Percentiles rank a stretch among this genome's conserved stretches.
phyloP scores from a whole-genome alignment of 2,888 invertebrate species.

The Acleris emargana region DNA sequence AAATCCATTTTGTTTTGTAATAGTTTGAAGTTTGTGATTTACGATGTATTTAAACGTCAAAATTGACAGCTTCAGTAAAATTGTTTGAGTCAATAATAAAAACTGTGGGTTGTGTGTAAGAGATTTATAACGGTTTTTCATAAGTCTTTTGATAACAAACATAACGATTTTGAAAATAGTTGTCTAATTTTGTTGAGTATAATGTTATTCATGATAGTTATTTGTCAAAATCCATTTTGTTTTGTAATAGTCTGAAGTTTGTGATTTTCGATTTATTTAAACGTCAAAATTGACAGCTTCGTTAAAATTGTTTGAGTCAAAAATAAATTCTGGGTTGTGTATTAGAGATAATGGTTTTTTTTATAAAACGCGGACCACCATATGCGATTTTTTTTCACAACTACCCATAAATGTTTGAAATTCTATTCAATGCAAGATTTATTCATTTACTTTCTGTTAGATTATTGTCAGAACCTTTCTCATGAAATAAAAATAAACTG shows the following conservation, averaged over 20 bases:
- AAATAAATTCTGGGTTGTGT: background rate
- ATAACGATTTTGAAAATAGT: conserved; percentile 62
- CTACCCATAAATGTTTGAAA: too few relatives aligned
- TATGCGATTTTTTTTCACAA: too few relatives aligned
- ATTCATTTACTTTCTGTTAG: too few relatives aligned
- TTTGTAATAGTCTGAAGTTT: conserved; percentile 21
- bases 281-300: conserved; percentile 17
- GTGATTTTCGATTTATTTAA: conserved; percentile 3
- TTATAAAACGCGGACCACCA: too few relatives aligned
- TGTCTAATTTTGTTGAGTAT: conserved; percentile 44
- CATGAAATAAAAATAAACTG: too few relatives aligned
- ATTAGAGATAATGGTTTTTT: background rate
- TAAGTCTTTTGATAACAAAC: conserved; percentile 60
- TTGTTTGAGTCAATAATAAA: conserved; percentile 3
- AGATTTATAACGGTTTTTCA: too few relatives aligned
- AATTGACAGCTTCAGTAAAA: conserved; percentile 4
- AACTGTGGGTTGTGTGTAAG: conserved; percentile 6
- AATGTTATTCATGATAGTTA: conserved; percentile 51
- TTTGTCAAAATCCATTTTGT: conserved; percentile 56
- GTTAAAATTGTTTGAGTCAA: background rate
- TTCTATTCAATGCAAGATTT: too few relatives aligned
- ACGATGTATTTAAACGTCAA: conserved; percentile 14
- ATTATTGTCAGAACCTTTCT: too few relatives aligned
- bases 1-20: conserved; percentile 50
- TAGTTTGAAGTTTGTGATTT: conserved; percentile 17